Evolutionary conservation across 2,113 vertebrate species (phyloP).

Genomic region (Glaucidium brasilianum): DNA sequence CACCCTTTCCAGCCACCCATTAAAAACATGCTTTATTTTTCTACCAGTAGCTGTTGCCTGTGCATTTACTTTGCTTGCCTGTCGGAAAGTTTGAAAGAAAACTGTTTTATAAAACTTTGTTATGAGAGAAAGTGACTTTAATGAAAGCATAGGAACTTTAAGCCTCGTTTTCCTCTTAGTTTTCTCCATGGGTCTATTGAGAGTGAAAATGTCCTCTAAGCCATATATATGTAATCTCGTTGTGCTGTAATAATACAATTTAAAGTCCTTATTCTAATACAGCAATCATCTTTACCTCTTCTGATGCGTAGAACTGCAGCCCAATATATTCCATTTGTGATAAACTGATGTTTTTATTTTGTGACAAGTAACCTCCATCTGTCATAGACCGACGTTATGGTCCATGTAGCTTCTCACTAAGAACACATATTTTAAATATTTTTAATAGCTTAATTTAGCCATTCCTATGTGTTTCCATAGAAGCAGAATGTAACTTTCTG

Average conservation of each 20-base stretch:
- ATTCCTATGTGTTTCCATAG: not conserved
- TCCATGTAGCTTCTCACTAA: not conserved
- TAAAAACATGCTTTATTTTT: not conserved
- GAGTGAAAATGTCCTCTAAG: not conserved
- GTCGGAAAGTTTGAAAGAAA: not conserved
- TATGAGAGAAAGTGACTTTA: not conserved
- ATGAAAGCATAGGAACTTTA: not conserved
- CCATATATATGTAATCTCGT: not conserved
- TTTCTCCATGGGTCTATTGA: not conserved
- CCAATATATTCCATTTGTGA: not conserved
- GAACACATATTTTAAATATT: not conserved
- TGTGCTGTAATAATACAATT: not conserved
- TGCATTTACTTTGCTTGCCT: not conserved
- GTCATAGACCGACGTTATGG: not conserved
- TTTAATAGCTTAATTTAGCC: not conserved
- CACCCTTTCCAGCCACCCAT: not conserved
- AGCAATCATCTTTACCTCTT: not conserved
- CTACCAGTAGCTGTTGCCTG: not conserved
- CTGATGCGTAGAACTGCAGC: not conserved
- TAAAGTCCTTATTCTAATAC: not conserved
- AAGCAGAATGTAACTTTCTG: not conserved
- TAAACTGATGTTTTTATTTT: not conserved
- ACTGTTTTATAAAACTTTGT: not conserved
- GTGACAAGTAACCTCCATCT: not conserved
- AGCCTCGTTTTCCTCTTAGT: not conserved